Conservation (phyloP, 2,797 vertebrate genomes). For the Bucorvus abyssinicus region DNA sequence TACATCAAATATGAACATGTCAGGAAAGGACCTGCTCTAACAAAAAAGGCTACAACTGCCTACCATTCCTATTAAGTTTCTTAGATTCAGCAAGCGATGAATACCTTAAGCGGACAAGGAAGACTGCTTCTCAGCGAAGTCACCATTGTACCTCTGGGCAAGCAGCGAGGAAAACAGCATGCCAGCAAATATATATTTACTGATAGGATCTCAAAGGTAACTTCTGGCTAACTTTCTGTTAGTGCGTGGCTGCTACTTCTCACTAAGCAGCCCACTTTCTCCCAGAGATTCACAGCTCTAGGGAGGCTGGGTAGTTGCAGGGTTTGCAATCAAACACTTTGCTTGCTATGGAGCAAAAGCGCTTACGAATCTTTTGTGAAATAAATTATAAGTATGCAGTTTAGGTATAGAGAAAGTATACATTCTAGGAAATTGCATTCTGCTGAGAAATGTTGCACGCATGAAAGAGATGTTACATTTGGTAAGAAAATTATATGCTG, state of each 20-base stretch:
- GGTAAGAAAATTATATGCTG: slow-evolving; percentile 50
- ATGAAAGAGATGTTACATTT: slow-evolving; percentile 29
- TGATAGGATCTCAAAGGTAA: not conserved
- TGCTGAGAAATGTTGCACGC: not conserved
- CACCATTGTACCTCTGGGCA: not conserved
- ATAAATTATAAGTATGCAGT: not conserved
- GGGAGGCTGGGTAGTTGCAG: not conserved
- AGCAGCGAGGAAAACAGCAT: accelerated
- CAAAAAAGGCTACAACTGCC: not conserved
- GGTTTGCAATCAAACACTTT: slow-evolving; percentile 21
- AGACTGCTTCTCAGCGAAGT: not conserved
- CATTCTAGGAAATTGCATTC: slow-evolving; percentile 30
- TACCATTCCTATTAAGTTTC: not conserved
- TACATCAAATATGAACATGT: not conserved
- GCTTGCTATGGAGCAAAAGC: slow-evolving; percentile 13
- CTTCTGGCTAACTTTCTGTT: not conserved
- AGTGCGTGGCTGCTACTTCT: not conserved
- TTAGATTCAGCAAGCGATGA: not conserved
- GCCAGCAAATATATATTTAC: not conserved
- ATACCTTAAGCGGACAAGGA: not conserved
- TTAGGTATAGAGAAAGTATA: not conserved
- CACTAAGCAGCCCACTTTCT: not conserved
- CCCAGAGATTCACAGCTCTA: not conserved
- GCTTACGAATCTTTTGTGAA: slow-evolving; percentile 52
- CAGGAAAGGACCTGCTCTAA: not conserved